Evolutionary conservation across 2,888 invertebrate genomes (phyloP), one percentile per base, ranked within the genome.

Genomic region (Hydroisotoma schaefferi): DNA sequence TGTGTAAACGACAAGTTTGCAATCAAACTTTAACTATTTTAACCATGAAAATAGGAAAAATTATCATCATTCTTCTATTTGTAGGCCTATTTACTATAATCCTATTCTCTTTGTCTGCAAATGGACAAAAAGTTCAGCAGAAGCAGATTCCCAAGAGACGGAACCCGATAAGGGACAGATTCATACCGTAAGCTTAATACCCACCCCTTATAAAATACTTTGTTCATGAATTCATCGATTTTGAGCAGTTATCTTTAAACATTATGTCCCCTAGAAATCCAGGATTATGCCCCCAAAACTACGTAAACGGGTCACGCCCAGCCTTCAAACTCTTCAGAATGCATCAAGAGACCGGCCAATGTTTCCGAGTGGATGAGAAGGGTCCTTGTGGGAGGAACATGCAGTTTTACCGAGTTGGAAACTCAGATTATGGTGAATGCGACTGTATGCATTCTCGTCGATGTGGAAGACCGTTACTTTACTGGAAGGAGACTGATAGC

Each of bases 391-490:
- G 67, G 12, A 60, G 60, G 27, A 57, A 69, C 18, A 69, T 69
- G 68, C 63, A 67, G 22, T 72, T 70, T 55, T 67, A 65, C 12
- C 22, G 66, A 8, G 44, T 60, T 10, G 70, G 70, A 27, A 65
- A 64, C 29, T 57, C 64, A 0, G 67, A 72, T 25, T 69, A 59
- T 44, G 71, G 71, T 12, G 57, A 62, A 3, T 72, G 71, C 54
- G 71, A 72, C 40, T 72, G 71, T 51, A 57, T 61, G 38, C 64
- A 66, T 40, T 61, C 59, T 18, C 58, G 55, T n/a, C 61, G 69
- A 10, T 72, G 71, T 52, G 71, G 71, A 37, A 55, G 71, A 26
- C 71, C 71, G 1, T 40, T 72, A 2, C 22, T 70, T n/a, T 72
- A 69, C 59, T 72, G 71, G 71, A 63, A 64, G 20, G 53, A 57